Evolutionary conservation across 2,888 invertebrate genomes (phyloP).

Genomic region (Scaptomyza reducta): DNA sequence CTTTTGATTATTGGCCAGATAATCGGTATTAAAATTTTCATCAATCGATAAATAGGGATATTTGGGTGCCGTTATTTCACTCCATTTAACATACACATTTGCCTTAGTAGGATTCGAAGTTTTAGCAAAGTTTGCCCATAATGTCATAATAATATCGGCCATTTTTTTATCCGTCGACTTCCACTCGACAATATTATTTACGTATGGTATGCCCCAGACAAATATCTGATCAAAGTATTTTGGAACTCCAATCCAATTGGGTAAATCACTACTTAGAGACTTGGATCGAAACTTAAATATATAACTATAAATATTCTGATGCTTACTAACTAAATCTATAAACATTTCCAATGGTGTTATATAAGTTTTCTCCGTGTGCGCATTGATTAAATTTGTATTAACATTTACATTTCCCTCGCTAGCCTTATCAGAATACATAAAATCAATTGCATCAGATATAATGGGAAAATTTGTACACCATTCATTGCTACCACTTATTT

Average conservation of each 20-base stretch:
- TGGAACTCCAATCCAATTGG: conserved; percentile 92
- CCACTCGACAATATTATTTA: conserved; percentile 88
- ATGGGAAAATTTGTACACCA: conserved; percentile 88
- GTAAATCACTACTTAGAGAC: conserved; percentile 88
- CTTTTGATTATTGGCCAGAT: conserved; percentile 90
- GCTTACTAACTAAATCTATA: conserved; percentile 87
- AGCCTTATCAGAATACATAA: conserved; percentile 89
- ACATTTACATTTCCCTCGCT: conserved; percentile 86
- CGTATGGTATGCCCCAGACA: conserved; percentile 92
- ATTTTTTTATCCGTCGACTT: conserved; percentile 91
- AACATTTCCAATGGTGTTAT: conserved; percentile 89
- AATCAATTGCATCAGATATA: conserved; percentile 89
- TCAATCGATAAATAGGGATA: conserved; percentile 91
- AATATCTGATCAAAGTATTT: conserved; percentile 93
- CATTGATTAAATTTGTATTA: conserved; percentile 88
- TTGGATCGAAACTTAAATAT: conserved; percentile 91
- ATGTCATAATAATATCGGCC: conserved; percentile 91
- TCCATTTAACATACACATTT: conserved; percentile 91
- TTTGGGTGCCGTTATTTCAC: conserved; percentile 87
- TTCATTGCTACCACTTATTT: conserved; percentile 85
- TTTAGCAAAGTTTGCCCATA: conserved; percentile 92
- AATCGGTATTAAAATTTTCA: conserved; percentile 91
- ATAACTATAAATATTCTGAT: conserved; percentile 88
- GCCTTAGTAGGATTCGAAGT: conserved; percentile 89
- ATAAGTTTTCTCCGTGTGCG: conserved; percentile 90